Conservation (phyloP, 2,113 vertebrate genomes). For the Arothron firmamentum region DNA sequence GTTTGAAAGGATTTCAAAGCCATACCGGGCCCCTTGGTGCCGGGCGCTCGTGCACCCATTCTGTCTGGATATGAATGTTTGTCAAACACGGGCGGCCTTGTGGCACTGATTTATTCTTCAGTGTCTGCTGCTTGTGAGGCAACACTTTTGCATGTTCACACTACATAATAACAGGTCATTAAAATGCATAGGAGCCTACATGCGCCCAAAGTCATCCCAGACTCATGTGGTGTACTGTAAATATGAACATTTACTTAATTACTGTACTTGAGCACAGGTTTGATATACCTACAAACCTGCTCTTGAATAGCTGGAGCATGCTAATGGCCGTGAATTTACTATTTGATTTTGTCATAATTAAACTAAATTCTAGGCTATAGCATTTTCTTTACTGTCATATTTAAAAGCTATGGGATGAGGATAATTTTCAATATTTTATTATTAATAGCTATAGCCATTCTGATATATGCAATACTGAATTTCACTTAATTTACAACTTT, state of each 20-base stretch:
- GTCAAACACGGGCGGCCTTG: conserved; percentile 22
- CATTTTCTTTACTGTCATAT: too few relatives aligned
- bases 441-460: too few relatives aligned
- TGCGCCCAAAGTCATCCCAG: background rate
- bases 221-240: background rate
- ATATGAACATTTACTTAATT: background rate
- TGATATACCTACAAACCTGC: too few relatives aligned
- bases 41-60: conserved; percentile 43
- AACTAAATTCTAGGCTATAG: too few relatives aligned
- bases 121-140: conserved; percentile 36
- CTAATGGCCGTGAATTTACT: too few relatives aligned
- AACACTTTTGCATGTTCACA: background rate
- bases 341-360: too few relatives aligned
- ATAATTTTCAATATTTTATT: too few relatives aligned
- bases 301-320: too few relatives aligned
- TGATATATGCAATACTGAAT: too few relatives aligned
- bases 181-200: background rate
- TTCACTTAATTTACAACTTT: too few relatives aligned
- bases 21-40: conserved; percentile 12
- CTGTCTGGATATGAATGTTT: conserved; percentile 27
- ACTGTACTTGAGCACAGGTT: background rate
- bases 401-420: too few relatives aligned
- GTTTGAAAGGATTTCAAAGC: conserved; percentile 56
- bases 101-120: conserved; percentile 25
- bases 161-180: conserved; percentile 2